Conservation (phyloP, 2,888 invertebrate genomes). For the Pristionchus fissidentatus region DNA sequence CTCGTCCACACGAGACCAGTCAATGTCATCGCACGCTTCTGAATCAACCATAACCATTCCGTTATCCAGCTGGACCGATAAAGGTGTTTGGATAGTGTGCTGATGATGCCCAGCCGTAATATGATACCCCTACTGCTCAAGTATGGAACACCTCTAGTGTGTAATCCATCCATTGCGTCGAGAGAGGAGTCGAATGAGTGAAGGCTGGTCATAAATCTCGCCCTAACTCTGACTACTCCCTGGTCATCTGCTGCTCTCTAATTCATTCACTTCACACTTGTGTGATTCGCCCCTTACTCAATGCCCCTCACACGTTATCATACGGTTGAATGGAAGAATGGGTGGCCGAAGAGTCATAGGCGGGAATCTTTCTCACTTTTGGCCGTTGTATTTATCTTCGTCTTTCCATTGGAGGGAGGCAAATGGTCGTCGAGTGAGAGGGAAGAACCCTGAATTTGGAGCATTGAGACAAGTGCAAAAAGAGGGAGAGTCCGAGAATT, state of each 20-base stretch:
- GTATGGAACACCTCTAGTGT: background rate
- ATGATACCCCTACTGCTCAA: conserved; percentile 12
- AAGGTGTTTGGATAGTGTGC: background rate
- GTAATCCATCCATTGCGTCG: conserved; percentile 8
- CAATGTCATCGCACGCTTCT: conserved; percentile 48
- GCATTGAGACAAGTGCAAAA: background rate
- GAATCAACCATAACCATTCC: background rate
- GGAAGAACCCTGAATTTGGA: conserved; percentile 21
- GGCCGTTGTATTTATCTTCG: conserved; percentile 20
- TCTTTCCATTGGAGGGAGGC: conserved; percentile 23
- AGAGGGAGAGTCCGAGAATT: background rate
- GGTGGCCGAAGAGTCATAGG: background rate
- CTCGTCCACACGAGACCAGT: conserved; percentile 80
- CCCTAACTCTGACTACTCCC: background rate
- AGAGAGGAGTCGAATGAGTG: conserved; percentile 18
- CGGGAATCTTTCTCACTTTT: conserved; percentile 11
- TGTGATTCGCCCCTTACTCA: conserved; percentile 15
- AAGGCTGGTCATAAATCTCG: conserved; percentile 20
- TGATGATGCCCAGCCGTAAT: no score
- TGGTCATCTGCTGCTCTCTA: background rate
- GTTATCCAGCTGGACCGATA: background rate
- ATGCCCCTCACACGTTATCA: conserved; percentile 10
- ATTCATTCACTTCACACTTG: conserved; percentile 32
- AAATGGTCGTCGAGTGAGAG: conserved; percentile 31
- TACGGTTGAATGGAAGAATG: conserved; percentile 5